phyloP scores from a whole-genome alignment of 2,113 vertebrate species.

The Numida meleagris region DNA sequence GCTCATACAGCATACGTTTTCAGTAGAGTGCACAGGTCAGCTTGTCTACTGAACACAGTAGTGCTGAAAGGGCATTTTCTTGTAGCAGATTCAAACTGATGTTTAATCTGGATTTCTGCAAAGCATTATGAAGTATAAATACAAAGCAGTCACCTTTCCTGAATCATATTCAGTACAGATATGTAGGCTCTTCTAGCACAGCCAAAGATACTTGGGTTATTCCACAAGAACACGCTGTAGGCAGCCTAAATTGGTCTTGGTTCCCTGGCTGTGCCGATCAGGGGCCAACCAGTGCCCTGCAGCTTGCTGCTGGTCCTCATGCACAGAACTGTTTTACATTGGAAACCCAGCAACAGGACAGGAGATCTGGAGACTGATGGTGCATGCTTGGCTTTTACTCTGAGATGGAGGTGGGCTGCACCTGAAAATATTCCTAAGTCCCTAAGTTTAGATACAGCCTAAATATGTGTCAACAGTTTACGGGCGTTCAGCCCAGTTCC shows the following conservation, averaged over 20 bases:
- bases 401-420: not conserved
- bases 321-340: not conserved
- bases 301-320: not conserved
- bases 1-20: not conserved
- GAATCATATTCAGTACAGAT: not conserved
- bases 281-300: not conserved
- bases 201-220: not conserved
- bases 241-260: fast-evolving
- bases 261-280: not conserved
- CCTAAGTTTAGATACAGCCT: not conserved
- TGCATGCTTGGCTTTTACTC: not conserved
- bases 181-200: not conserved
- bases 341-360: not conserved
- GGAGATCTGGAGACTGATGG: not conserved
- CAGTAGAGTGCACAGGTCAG: not conserved
- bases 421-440: not conserved
- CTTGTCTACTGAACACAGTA: not conserved
- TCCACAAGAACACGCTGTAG: not conserved
- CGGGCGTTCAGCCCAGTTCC: too few species aligned
- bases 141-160: not conserved
- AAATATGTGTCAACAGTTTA: too few species aligned
- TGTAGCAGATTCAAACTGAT: not conserved
- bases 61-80: not conserved
- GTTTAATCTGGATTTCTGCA: not conserved
- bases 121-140: not conserved